Conservation (phyloP, 2,797 vertebrate genomes). For the Phataginus tetradactyla region DNA sequence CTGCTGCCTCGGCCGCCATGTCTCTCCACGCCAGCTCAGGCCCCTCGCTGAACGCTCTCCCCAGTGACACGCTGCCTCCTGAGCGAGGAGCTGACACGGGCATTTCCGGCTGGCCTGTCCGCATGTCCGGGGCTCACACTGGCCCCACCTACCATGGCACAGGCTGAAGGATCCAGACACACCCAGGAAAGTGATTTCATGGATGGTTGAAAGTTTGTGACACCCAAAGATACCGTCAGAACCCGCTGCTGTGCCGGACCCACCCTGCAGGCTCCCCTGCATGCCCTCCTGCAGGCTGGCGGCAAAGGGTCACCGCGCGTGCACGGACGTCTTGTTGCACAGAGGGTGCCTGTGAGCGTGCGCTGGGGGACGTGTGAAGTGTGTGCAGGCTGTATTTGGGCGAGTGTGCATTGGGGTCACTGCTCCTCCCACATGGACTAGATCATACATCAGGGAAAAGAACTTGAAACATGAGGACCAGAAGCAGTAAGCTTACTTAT, state of each 20-base stretch:
- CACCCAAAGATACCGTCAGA: background rate
- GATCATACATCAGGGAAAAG: background rate
- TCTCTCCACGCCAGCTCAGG: fast-evolving
- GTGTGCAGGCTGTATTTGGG: background rate
- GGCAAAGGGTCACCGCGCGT: fast-evolving
- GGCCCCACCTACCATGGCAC: background rate
- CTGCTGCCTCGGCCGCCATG: fast-evolving
- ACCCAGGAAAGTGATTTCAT: background rate
- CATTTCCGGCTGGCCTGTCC: fast-evolving
- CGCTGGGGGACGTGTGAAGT: fast-evolving
- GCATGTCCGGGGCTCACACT: fast-evolving
- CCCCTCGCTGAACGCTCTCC: fast-evolving
- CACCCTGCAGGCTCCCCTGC: fast-evolving
- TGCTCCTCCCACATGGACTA: background rate
- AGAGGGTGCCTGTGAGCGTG: too few relatives aligned
- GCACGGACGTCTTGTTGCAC: fast-evolving
- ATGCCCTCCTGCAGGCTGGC: too few relatives aligned
- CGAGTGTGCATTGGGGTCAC: too few relatives aligned
- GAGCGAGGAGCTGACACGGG: fast-evolving
- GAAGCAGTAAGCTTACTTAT: too few relatives aligned
- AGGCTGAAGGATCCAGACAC: background rate
- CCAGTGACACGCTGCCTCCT: fast-evolving
- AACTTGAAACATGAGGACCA: fast-evolving
- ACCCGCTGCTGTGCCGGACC: background rate
- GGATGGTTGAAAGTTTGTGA: background rate